Percentiles rank a stretch among this genome's conserved stretches.
These are phyloP conservation scores for Dinomys branickii DNA, from an alignment of 2,113 vertebrate genomes.

Conservation along the genomic window DNA sequence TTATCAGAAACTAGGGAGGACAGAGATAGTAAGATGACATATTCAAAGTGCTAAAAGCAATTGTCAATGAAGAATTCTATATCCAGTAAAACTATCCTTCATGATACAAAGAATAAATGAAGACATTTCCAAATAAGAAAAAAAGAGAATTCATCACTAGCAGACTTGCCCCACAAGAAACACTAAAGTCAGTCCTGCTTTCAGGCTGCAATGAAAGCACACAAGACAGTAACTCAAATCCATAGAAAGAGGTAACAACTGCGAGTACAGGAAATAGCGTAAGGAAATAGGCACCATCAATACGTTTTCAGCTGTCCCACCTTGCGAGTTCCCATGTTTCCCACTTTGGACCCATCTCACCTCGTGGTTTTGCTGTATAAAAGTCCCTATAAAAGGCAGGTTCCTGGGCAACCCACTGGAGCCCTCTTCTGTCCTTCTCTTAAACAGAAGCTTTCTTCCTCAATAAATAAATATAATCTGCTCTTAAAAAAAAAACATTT, in stretches of 20 bases:
- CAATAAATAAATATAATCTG: no score
- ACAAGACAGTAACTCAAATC: background rate
- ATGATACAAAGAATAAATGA: slow-evolving; percentile 31
- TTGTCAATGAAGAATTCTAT: background rate
- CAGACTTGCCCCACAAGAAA: background rate
- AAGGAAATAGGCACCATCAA: background rate
- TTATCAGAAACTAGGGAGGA: background rate
- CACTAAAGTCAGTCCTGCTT: background rate
- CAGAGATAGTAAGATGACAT: background rate
- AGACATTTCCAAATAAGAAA: slow-evolving; percentile 34
- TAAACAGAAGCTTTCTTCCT: no score
- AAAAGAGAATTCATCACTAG: slow-evolving; percentile 23
- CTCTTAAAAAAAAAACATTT: background rate
- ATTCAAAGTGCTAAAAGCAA: background rate
- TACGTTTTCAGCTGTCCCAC: background rate
- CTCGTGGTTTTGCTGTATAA: no score
- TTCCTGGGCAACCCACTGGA: no score
- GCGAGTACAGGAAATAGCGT: background rate
- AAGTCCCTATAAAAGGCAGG: no score
- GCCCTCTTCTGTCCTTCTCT: no score
- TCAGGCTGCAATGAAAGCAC: background rate
- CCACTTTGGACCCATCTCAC: no score
- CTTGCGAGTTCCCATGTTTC: no score
- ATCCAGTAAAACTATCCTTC: background rate
- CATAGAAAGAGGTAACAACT: background rate